phyloP scores from a whole-genome alignment of 2,888 invertebrate species.

The Cotesia congregata region DNA sequence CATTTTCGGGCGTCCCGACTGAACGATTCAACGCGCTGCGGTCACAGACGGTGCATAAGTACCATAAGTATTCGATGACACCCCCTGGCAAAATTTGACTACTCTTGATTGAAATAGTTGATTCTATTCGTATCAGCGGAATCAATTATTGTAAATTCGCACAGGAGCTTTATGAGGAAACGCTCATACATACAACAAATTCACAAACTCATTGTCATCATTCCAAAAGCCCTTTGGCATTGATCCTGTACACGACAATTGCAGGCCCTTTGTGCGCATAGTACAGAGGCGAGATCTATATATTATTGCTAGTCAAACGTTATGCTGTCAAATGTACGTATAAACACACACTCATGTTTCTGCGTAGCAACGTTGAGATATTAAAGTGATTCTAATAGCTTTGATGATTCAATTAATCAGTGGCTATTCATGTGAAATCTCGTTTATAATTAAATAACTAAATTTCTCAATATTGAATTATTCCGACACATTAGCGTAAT shows the following conservation, averaged over 20 bases:
- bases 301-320: not conserved
- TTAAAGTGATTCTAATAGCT: conserved; percentile 22
- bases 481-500: not conserved
- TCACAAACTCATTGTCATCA: conserved; percentile 24
- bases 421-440: not conserved
- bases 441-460: not conserved
- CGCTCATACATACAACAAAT: not conserved
- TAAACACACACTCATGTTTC: not conserved
- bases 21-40: not conserved
- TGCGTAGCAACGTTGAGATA: not conserved
- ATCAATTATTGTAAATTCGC: conserved; percentile 15
- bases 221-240: conserved; percentile 40
- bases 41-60: not conserved
- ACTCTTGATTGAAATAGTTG: conserved; percentile 30
- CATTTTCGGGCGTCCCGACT: conserved; percentile 52
- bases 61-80: not conserved
- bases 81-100: not conserved
- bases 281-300: not conserved
- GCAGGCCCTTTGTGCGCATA: conserved; percentile 10
- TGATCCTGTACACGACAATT: conserved; percentile 20
- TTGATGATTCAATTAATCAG: conserved; percentile 11
- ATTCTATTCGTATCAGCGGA: not conserved
- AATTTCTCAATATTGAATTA: no score
- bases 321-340: not conserved
- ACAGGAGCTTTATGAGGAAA: not conserved